These are phyloP conservation scores for Holothuria leucospilota DNA, from an alignment of 53 echinoderm and acorn worm genomes.

Conservation along the genomic window DNA sequence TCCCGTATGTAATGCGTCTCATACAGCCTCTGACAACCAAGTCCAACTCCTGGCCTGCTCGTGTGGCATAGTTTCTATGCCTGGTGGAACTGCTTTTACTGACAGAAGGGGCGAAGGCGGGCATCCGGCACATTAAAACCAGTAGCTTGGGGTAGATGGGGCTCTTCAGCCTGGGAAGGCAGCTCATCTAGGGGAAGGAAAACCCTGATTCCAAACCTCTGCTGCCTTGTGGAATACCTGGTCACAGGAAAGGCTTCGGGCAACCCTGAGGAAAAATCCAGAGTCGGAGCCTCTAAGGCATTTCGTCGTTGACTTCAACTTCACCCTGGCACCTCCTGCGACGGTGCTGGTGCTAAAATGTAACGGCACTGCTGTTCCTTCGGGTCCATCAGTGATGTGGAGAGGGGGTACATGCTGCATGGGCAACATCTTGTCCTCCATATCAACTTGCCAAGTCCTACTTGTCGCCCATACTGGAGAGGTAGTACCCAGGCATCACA, in stretches of 20 bases:
- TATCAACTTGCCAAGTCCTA: no score
- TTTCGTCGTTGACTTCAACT: conserved; percentile 5
- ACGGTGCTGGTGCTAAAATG: conserved; percentile 66
- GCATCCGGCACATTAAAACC: no score
- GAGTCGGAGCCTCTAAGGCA: conserved; percentile 60
- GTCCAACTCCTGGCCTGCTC: conserved; percentile 50
- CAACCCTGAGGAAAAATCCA: conserved; percentile 51
- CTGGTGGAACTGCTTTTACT: conserved; percentile 35
- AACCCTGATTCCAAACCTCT: conserved; percentile 25
- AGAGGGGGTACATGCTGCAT: conserved; percentile 56
- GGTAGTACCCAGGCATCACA: background rate
- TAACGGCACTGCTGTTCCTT: conserved; percentile 51
- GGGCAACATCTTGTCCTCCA: background rate
- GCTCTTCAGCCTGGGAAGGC: conserved; percentile 1
- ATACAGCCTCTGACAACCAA: conserved; percentile 21
- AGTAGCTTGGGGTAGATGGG: background rate
- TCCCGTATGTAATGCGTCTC: no score
- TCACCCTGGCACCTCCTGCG: conserved; percentile 71
- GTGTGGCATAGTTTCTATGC: conserved; percentile 40
- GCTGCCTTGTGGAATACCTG: conserved; percentile 23
- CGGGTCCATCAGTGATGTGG: conserved; percentile 58
- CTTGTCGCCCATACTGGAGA: no score
- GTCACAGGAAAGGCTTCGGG: conserved; percentile 28
- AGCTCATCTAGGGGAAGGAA: background rate
- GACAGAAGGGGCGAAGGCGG: no score